A percentile compares a stretch with the other conserved stretches of the same genome.
Conservation (phyloP, 2,888 invertebrate species). For the Polydrusus pterygomalis region DNA sequence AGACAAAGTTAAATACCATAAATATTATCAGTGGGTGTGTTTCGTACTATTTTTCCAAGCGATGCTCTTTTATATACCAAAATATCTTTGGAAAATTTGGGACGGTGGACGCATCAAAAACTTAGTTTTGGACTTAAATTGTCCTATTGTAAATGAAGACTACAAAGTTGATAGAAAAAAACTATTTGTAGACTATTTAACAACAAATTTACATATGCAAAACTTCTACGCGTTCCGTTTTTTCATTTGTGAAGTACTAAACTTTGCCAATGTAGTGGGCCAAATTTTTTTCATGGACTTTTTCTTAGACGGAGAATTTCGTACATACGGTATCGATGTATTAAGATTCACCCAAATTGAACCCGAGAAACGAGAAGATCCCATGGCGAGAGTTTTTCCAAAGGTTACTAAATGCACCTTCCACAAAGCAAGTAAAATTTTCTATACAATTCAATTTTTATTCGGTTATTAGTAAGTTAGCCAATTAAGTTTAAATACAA, state of each 20-base stretch:
- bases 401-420: slow-evolving; percentile 91
- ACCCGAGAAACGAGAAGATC: slow-evolving; percentile 87
- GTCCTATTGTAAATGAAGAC: slow-evolving; percentile 88
- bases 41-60: slow-evolving; percentile 94
- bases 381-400: slow-evolving; percentile 91
- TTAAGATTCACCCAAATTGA: slow-evolving; percentile 92
- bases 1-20: slow-evolving; percentile 92
- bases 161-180: slow-evolving; percentile 88
- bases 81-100: slow-evolving; percentile 95
- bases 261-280: slow-evolving; percentile 91
- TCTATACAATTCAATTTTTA: too few relatives aligned
- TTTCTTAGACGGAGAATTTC: slow-evolving; percentile 93
- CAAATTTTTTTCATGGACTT: slow-evolving; percentile 96
- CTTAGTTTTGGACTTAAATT: slow-evolving; percentile 91
- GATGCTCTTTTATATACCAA: slow-evolving; percentile 91
- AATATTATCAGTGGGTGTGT: slow-evolving; percentile 97
- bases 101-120: slow-evolving; percentile 94
- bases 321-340: slow-evolving; percentile 93
- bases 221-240: slow-evolving; percentile 93
- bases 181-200: slow-evolving; percentile 87
- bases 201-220: slow-evolving; percentile 86
- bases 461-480: too few relatives aligned
- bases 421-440: too few relatives aligned
- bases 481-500: too few relatives aligned
- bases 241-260: slow-evolving; percentile 91